These are phyloP conservation scores for Dipus sagitta DNA, from an alignment of 2,797 vertebrate genomes.

Conservation along the genomic window DNA sequence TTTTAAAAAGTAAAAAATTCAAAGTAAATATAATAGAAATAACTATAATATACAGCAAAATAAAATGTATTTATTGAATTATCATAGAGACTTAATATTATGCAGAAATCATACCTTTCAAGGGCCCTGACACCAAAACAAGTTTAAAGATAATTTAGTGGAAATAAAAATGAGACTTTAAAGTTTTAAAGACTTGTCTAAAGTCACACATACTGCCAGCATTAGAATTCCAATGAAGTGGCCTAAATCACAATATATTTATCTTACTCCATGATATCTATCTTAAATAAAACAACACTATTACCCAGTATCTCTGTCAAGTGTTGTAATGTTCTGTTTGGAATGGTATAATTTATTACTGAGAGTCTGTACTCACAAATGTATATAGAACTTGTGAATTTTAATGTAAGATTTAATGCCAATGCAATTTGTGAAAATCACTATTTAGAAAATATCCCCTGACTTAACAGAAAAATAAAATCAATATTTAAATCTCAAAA, in stretches of 20 bases:
- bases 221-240: neutral
- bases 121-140: neutral
- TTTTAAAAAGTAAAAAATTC: neutral
- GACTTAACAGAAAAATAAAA: constrained; percentile 21
- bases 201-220: neutral
- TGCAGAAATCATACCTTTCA: neutral
- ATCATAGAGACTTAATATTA: neutral
- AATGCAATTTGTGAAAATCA: neutral
- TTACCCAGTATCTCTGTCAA: neutral
- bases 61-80: no score
- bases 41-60: neutral
- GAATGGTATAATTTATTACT: neutral
- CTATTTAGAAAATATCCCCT: constrained; percentile 9
- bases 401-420: neutral
- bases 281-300: neutral
- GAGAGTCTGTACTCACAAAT: neutral
- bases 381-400: neutral
- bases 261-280: neutral
- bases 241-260: neutral
- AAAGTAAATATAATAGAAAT: neutral
- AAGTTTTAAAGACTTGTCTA: neutral
- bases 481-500: constrained; percentile 18
- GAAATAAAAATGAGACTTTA: neutral
- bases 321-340: neutral
- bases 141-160: neutral